Base-by-base conservation (phyloP, 2,797 vertebrate genomes). In the Apodemus agrarius region DNA sequence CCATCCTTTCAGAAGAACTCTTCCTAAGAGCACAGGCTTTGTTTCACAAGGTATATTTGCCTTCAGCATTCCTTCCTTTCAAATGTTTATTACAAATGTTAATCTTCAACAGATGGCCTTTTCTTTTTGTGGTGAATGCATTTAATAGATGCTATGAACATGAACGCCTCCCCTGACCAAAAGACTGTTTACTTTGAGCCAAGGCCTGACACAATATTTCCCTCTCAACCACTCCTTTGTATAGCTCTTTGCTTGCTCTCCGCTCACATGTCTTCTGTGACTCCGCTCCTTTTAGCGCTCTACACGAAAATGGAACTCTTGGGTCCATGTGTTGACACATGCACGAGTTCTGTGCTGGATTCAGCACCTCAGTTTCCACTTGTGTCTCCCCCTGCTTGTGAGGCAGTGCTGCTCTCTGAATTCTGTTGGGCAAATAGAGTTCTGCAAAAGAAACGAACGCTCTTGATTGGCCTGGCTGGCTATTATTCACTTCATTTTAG, bases 31-130 rank as follows among this genome's bases (percentile, higher is more conserved):
- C 85, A 86, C 54, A 91, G 85, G 95, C 91, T 91, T 98, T 96
- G n/a, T 96, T 98, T 97, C 90, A 94, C 92, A 97, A 86, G 93
- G 93, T 93, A 63, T 24, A 37, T 97, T 94, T 82, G 10, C 79
- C n/a, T 97, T 98, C 88, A 95, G 65, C 96, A 98, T 97, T 98
- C 93, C 75, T 97, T 96, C 96, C 94, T 97, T 97, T 97, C 96
- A 94, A 97, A 96, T 96, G 84, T 95, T 98, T 97, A 54, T 95
- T 98, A 97, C 61, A 97, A 94, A 95, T 89, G 72, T 97, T 97
- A 98, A 98, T 96, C 93, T 98, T 97, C 97, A 98, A 94, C 97
- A 98, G 96, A 97, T 97, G 98, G 75, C 24, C 31, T 81, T 97
- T 98, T 98, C 93, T 98, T 98, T 91, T 93, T 95, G 65, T 95